Evolutionary conservation across 2,797 vertebrate genomes (phyloP).

Genomic region (Pogoniulus pusillus): DNA sequence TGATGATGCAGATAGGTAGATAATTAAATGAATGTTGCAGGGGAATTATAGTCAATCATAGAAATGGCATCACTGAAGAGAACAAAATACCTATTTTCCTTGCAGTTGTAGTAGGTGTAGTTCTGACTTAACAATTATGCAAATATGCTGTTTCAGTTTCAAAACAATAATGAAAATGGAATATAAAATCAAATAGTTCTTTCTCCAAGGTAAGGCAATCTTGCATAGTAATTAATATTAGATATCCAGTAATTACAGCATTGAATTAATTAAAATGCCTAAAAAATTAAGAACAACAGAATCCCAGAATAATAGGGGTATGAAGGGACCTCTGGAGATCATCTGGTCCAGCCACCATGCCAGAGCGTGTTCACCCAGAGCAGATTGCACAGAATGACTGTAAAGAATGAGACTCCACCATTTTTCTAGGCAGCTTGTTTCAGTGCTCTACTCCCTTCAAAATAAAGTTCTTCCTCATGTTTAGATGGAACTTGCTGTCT

Average conservation of each 20-base stretch:
- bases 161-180: not conserved
- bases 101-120: not conserved
- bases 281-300: not conserved
- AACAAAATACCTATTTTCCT: not conserved
- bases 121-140: not conserved
- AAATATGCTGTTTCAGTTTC: not conserved
- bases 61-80: not conserved
- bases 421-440: too few relatives aligned
- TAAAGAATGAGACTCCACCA: too few relatives aligned
- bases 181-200: not conserved
- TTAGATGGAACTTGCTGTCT: too few relatives aligned
- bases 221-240: not conserved
- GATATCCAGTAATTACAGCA: not conserved
- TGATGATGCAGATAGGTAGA: not conserved
- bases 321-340: too few relatives aligned
- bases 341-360: too few relatives aligned
- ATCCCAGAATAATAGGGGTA: too few relatives aligned
- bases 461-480: too few relatives aligned
- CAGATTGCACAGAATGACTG: too few relatives aligned
- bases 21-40: constrained; percentile 10
- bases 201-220: not conserved
- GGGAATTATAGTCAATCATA: not conserved
- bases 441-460: too few relatives aligned
- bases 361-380: too few relatives aligned
- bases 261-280: not conserved